Evolutionary conservation across 2,113 vertebrate genomes (phyloP), one percentile per base, ranked within the genome.

Genomic region (Illadopsis cleaveri): DNA sequence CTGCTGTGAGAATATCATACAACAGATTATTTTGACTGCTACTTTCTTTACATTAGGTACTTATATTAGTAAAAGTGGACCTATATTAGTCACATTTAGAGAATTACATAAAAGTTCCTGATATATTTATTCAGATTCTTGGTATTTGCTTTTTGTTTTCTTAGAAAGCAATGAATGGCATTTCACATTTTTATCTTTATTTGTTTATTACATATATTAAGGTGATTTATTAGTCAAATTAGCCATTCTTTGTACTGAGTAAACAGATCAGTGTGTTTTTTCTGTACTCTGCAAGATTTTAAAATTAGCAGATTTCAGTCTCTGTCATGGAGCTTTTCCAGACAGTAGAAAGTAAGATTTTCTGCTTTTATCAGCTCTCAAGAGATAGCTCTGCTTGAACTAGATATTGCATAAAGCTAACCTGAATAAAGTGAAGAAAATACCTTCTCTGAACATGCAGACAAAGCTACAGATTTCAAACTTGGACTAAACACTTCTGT

Each of bases 351-450:
- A 90, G 62, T 23, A 48, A 60, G 45, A n/a, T 64, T 86, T 82
- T 94, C 69, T 79, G 44, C 69, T 42, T 93, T 94, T 80, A 68
- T 69, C 62, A 42, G 66, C 58, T 91, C 95, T 76, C 87, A 44
- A 44, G 82, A 75, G 61, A 90, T 12, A 79, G 25, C n/a, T 51
- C 77, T 91, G 53, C 57, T 60, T 76, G 75, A 93, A 68, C 73
- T 37, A 84, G 87, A 28, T 79, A 87, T 48, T 77, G 50, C 87
- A 83, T 83, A 89, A 64, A 89, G 22, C 27, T 91, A 84, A 82
- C 56, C 58, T 76, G 37, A 95, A 95, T 68, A 84, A 91, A 84
- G 50, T 23, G 35, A 93, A 78, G 51, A 71, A 94, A 96, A 91
- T 76, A 53, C 33, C 16, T 84, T 50, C 69, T 93, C 61, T 87